Conservation (phyloP, 2,113 vertebrate genomes). For the Bostrychus sinensis region DNA sequence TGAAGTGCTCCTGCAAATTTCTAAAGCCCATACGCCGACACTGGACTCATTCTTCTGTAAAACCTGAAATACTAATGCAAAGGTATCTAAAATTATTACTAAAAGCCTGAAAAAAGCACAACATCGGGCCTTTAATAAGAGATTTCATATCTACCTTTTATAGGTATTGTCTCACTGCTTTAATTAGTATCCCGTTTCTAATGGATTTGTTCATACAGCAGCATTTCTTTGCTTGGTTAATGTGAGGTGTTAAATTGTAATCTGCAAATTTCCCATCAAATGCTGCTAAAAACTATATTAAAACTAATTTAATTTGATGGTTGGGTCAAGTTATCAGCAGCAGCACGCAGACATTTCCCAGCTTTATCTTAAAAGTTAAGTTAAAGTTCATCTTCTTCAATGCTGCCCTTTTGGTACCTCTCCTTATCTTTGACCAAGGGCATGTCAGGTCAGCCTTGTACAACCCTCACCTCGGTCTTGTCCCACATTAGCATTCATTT, state of each 20-base stretch:
- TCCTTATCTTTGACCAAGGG: neutral
- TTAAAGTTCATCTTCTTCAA: constrained; percentile 10
- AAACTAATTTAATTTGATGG: neutral
- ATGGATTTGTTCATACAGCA: no score
- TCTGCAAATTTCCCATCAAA: neutral
- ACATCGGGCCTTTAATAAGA: no score
- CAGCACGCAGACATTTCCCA: neutral
- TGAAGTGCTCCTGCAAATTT: no score
- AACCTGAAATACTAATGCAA: no score
- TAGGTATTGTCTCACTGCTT: no score
- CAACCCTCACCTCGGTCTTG: neutral
- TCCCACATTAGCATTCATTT: constrained; percentile 24
- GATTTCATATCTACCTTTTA: no score
- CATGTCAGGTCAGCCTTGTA: neutral
- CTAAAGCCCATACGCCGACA: no score
- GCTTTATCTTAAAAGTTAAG: neutral
- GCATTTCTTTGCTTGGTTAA: no score
- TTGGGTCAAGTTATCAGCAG: neutral
- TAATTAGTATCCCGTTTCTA: no score
- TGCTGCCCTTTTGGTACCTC: neutral
- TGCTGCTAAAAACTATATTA: neutral
- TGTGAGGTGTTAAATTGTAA: neutral
- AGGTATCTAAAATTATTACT: no score
- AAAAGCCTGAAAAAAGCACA: no score
- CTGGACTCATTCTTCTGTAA: no score